A percentile compares a stretch with the other conserved stretches of the same genome.
phyloP scores from a whole-genome alignment of 2,888 invertebrate genomes.

The Hirtodrosophila cameraria region DNA sequence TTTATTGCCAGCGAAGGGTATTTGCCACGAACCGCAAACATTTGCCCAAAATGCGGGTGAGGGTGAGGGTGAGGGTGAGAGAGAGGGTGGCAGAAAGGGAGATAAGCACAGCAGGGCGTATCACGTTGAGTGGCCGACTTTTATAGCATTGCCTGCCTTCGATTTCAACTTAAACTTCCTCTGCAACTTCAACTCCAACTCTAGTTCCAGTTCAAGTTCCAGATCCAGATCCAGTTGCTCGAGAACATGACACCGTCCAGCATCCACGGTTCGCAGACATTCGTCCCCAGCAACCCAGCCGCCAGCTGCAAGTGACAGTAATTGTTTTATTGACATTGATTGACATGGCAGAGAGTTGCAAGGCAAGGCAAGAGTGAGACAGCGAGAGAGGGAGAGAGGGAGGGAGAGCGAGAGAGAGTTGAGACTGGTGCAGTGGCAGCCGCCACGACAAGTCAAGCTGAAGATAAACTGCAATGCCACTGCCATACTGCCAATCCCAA shows the following conservation, averaged over 20 bases:
- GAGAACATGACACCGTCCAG: slow-evolving; percentile 55
- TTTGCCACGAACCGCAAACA: slow-evolving; percentile 70
- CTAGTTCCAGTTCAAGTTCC: not conserved
- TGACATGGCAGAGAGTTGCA: slow-evolving; percentile 63
- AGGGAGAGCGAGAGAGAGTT: slow-evolving; percentile 7
- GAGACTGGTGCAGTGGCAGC: slow-evolving; percentile 8
- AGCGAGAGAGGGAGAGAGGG: slow-evolving; percentile 1
- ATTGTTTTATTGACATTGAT: slow-evolving; percentile 83
- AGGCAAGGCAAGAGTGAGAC: slow-evolving; percentile 8
- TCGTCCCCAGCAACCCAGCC: slow-evolving; percentile 28
- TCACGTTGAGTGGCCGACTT: slow-evolving; percentile 26
- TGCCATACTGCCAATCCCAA: slow-evolving; percentile 38
- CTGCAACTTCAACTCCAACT: slow-evolving; percentile 9
- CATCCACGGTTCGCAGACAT: slow-evolving; percentile 6
- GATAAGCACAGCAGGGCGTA: slow-evolving; percentile 7
- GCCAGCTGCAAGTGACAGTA: slow-evolving; percentile 80
- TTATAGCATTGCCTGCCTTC: slow-evolving; percentile 19
- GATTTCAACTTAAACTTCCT: slow-evolving; percentile 17
- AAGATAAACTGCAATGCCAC: slow-evolving; percentile 77
- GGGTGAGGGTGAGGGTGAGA: not conserved
- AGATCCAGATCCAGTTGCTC: slow-evolving; percentile 7
- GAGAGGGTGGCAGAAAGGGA: not conserved
- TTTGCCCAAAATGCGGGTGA: slow-evolving; percentile 64
- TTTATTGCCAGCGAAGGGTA: slow-evolving; percentile 64
- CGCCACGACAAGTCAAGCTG: slow-evolving; percentile 68